Conservation (phyloP, 2,888 invertebrate genomes). For the Lasius fuliginosus region DNA sequence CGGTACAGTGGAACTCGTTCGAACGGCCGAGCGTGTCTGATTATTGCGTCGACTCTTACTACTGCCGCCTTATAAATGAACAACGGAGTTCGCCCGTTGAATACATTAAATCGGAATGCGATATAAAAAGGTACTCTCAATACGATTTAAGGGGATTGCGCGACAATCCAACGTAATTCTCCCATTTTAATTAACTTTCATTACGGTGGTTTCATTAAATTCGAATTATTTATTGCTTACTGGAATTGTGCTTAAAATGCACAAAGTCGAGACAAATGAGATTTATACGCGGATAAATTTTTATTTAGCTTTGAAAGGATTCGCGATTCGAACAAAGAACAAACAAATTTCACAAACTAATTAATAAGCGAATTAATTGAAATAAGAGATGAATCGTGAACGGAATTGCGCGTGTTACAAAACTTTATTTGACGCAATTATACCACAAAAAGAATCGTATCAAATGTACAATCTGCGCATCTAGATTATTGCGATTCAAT, state of each 20-base stretch:
- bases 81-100: slow-evolving; percentile 34
- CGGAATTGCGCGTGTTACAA: background rate
- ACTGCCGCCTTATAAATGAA: slow-evolving; percentile 50
- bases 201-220: slow-evolving; percentile 33
- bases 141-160: slow-evolving; percentile 39
- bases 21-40: slow-evolving; percentile 50
- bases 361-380: background rate
- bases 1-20: slow-evolving; percentile 52
- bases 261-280: background rate
- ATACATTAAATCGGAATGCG: slow-evolving; percentile 51
- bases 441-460: slow-evolving; percentile 1
- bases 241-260: background rate
- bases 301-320: slow-evolving; percentile 11
- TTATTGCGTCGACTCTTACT: slow-evolving; percentile 55
- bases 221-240: slow-evolving; percentile 24
- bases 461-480: slow-evolving; percentile 1
- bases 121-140: slow-evolving; percentile 39
- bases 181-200: slow-evolving; percentile 45
- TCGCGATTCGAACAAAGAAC: background rate
- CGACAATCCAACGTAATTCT: slow-evolving; percentile 33
- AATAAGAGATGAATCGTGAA: background rate
- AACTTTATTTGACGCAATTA: background rate
- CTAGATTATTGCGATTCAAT: slow-evolving; percentile 12
- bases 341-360: background rate
- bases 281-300: slow-evolving; percentile 14